Base-by-base conservation (phyloP, 2,797 vertebrate genomes). In the Melanogrammus aeglefinus region DNA sequence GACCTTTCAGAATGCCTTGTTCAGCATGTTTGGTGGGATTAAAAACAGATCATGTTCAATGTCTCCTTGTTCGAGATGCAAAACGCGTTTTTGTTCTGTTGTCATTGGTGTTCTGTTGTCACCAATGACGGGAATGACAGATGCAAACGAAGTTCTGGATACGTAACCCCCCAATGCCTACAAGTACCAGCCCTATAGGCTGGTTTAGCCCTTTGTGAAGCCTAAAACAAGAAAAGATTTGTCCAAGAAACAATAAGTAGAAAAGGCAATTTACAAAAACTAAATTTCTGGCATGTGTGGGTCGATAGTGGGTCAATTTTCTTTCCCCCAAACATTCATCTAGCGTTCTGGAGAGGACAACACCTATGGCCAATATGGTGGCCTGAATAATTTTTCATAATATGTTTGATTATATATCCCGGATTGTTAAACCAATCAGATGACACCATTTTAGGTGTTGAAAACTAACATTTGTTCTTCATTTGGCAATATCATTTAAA, bases 401-500 rank as follows among this genome's bases (percentile, higher is more conserved):
- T 63, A 85, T 39, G 44, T 83, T 83, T 79, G 14, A 76, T 39
- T 63, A 83, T 78, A 88, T 83, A 86, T 79, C 38, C 70, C 6
- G 70, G 75, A 83, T 81, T 90, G 87, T 80, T 89, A 88, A 91
- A 83, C 87, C 36, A 81, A 83, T 79, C 72, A 82, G 87, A 81
- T 85, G 73, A 78, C 81, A 82, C 7, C 76, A 80, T 76, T 84
- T 76, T 27, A 36, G 78, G 86, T 79, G 82, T 82, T 87, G 85
- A 77, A 79, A 83, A 85, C 77, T 78, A 29, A 86, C 81, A 81
- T 85, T 89, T 91, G 91, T 92, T 92, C 91, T 94, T 93, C 91
- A 89, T 90, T 92, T 92, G 89, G 91, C 93, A 92, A 90, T 87
- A 87, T 80, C 81, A 89, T 90, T 81, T 81, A 27, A 83, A 85